Percentiles rank a stretch among this genome's conserved stretches.
Evolutionary conservation across 2,113 vertebrate species (phyloP).

Genomic region (Nibea coibor): DNA sequence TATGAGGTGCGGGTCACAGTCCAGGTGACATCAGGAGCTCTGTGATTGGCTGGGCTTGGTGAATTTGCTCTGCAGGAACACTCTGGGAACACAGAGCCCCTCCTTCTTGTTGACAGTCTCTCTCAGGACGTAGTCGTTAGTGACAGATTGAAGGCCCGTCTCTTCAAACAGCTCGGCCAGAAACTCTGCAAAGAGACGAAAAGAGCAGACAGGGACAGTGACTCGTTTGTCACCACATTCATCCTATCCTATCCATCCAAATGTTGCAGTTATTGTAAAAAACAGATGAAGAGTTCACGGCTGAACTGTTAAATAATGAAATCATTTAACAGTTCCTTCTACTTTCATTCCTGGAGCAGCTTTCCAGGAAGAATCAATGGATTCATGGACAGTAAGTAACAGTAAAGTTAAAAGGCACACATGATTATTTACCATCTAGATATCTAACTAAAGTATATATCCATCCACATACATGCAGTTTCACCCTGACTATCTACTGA

Average conservation of each 20-base stretch:
- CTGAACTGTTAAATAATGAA: not conserved
- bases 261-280: not conserved
- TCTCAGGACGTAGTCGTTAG: conserved; percentile 91
- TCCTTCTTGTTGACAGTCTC: conserved; percentile 97
- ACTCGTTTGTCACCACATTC: not conserved
- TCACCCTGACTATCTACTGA: no score
- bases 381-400: no score
- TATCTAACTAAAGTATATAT: no score
- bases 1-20: not conserved
- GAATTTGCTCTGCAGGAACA: conserved; percentile 97
- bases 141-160: conserved; percentile 83
- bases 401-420: no score
- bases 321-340: not conserved
- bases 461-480: not conserved
- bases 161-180: conserved; percentile 87
- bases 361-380: no score
- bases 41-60: conserved; percentile 78
- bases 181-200: conserved; percentile 81
- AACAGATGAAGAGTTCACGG: not conserved
- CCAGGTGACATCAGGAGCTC: conserved; percentile 29
- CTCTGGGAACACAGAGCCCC: conserved; percentile 90
- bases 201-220: not conserved
- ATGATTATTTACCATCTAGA: no score
- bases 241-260: no score
- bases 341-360: not conserved